phyloP scores from a whole-genome alignment of 2,888 invertebrate species.

The Perizoma affinitatum region DNA sequence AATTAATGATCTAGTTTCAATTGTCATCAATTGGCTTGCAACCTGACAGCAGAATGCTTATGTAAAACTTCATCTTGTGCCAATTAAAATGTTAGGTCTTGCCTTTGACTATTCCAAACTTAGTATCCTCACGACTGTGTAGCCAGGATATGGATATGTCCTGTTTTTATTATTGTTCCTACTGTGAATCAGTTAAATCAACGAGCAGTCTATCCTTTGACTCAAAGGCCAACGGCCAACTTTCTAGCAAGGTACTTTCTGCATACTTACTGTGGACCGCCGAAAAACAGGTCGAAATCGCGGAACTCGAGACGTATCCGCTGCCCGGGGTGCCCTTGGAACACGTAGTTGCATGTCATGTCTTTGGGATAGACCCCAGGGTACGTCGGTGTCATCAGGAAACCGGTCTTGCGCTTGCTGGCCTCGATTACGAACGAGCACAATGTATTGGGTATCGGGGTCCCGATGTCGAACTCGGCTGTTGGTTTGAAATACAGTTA shows the following conservation, averaged over 20 bases:
- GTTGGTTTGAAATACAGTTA: conserved; percentile 28
- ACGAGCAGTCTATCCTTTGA: too few relatives aligned
- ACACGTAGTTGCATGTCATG: conserved; percentile 95
- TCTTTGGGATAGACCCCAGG: conserved; percentile 99
- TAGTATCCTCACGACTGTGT: too few relatives aligned
- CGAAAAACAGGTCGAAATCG: conserved; percentile 99
- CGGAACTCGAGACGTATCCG: conserved; percentile 97
- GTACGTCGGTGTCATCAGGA: conserved; percentile 98
- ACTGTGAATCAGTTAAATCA: too few relatives aligned
- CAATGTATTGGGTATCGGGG: conserved; percentile 92
- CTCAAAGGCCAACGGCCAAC: too few relatives aligned
- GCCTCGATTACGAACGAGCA: conserved; percentile 95
- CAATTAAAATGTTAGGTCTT: too few relatives aligned
- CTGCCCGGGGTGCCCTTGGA: conserved; percentile 95
- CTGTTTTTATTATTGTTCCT: too few relatives aligned
- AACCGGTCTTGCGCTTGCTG: conserved; percentile 89
- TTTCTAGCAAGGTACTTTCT: not conserved
- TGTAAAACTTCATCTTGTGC: too few relatives aligned
- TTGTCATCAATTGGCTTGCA: too few relatives aligned
- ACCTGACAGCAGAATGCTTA: too few relatives aligned
- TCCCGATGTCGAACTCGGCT: conserved; percentile 97
- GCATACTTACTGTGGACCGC: conserved; percentile 97
- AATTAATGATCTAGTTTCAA: too few relatives aligned
- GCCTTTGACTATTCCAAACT: too few relatives aligned
- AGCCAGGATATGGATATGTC: too few relatives aligned